Conservation (phyloP, 1,140 invertebrate genomes). For the Philaenus spumarius region DNA sequence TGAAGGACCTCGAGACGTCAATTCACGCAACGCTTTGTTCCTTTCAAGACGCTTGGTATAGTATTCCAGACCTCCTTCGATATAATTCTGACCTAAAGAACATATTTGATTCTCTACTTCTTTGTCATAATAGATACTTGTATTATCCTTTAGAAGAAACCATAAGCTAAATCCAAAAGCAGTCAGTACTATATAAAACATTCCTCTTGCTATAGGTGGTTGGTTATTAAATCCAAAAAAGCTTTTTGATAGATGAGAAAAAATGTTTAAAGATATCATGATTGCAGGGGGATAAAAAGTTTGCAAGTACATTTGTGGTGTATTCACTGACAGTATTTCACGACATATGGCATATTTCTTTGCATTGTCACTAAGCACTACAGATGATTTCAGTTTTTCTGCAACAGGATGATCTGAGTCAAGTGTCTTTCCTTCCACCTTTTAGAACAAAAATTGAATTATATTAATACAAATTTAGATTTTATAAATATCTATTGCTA, state of each 20-base stretch:
- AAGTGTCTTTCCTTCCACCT: neutral
- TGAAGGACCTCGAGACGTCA: neutral
- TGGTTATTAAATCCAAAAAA: conserved; percentile 23
- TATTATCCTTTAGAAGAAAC: conserved; percentile 31
- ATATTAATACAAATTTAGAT: no score
- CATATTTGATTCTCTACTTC: conserved; percentile 35
- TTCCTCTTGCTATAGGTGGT: conserved; percentile 23
- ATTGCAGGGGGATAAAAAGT: conserved; percentile 14
- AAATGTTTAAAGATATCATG: conserved; percentile 22
- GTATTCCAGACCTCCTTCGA: conserved; percentile 43
- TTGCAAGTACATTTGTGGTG: neutral
- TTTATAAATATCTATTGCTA: no score
- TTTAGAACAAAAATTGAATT: neutral
- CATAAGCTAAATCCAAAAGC: conserved; percentile 33
- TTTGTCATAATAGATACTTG: conserved; percentile 33
- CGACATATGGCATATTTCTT: conserved; percentile 43
- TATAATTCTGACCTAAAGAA: conserved; percentile 34
- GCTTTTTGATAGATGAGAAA: conserved; percentile 26
- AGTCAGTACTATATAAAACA: conserved; percentile 31
- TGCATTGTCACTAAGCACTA: conserved; percentile 40
- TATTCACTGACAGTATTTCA: conserved; percentile 33
- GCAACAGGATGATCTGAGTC: conserved; percentile 31
- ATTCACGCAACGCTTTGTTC: conserved; percentile 34
- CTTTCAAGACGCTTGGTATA: conserved; percentile 39
- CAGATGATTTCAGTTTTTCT: conserved; percentile 33